These are phyloP conservation scores for Elephas maximus DNA, from an alignment of 2,113 vertebrate genomes.

Conservation along the genomic window DNA sequence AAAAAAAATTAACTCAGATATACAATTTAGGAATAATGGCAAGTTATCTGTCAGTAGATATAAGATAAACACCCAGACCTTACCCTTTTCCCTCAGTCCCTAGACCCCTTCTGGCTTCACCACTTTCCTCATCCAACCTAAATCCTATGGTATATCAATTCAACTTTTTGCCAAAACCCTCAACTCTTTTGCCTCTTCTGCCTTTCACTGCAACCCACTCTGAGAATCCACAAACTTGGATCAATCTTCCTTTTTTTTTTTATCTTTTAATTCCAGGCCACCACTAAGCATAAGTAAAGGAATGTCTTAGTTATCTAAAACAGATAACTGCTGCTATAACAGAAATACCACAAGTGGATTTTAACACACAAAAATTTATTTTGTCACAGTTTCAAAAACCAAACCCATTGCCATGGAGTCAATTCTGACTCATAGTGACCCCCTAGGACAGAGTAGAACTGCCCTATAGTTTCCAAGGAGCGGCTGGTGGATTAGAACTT, in stretches of 20 bases:
- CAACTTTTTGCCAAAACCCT: neutral
- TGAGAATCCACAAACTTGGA: neutral
- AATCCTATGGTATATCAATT: neutral
- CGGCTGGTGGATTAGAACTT: too few species aligned
- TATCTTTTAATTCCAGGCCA: neutral
- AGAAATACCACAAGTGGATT: too few species aligned
- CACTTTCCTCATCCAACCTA: neutral
- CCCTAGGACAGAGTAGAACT: too few species aligned
- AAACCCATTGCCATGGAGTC: too few species aligned
- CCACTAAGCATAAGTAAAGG: neutral
- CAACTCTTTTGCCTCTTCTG: neutral
- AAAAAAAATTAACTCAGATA: neutral
- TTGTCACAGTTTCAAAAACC: too few species aligned
- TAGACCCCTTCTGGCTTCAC: neutral
- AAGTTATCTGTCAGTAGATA: neutral
- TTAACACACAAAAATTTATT: too few species aligned
- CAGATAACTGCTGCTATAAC: too few species aligned
- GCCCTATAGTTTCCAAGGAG: too few species aligned
- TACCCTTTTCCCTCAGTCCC: neutral
- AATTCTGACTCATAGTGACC: too few species aligned
- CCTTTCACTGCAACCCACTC: neutral
- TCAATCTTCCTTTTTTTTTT: neutral
- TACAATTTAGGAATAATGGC: conserved; percentile 12
- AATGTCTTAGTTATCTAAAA: too few species aligned
- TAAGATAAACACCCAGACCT: neutral